Percentiles rank a stretch among this genome's conserved stretches.
These are phyloP conservation scores for Apus apus DNA, from an alignment of 2,113 vertebrate species.

Conservation along the genomic window DNA sequence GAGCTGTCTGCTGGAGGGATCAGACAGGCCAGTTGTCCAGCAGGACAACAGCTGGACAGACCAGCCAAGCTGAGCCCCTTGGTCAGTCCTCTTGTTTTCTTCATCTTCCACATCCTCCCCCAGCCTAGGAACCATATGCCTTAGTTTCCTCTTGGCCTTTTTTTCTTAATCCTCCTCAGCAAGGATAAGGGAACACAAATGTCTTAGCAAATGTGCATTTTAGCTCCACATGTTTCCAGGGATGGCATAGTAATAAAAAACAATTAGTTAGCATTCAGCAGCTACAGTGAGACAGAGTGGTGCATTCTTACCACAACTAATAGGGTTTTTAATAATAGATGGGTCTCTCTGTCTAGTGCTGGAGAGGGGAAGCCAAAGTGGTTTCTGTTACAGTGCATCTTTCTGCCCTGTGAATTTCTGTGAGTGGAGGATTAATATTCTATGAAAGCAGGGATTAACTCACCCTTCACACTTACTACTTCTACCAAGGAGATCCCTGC, in stretches of 20 bases:
- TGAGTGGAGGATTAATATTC: conserved; percentile 56
- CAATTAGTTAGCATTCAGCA: conserved; percentile 75
- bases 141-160: background rate
- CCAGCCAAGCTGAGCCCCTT: background rate
- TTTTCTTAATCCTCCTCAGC: conserved; percentile 33
- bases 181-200: conserved; percentile 49
- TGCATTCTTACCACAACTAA: conserved; percentile 73
- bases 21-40: background rate
- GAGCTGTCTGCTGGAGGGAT: background rate
- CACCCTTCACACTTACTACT: background rate
- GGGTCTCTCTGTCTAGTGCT: conserved; percentile 38
- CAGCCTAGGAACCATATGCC: background rate
- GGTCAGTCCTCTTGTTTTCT: background rate
- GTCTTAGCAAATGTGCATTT: conserved; percentile 69
- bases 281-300: conserved; percentile 56
- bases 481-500: background rate
- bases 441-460: conserved; percentile 28
- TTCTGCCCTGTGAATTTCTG: conserved; percentile 44
- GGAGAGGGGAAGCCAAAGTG: conserved; percentile 42
- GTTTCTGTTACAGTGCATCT: conserved; percentile 64
- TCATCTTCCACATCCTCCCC: background rate
- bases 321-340: conserved; percentile 80
- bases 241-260: conserved; percentile 75
- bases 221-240: conserved; percentile 56
- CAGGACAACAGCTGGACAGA: background rate